Evolutionary conservation across 1,140 invertebrate genomes (phyloP).

Genomic region (Philopotamus ludificatus): DNA sequence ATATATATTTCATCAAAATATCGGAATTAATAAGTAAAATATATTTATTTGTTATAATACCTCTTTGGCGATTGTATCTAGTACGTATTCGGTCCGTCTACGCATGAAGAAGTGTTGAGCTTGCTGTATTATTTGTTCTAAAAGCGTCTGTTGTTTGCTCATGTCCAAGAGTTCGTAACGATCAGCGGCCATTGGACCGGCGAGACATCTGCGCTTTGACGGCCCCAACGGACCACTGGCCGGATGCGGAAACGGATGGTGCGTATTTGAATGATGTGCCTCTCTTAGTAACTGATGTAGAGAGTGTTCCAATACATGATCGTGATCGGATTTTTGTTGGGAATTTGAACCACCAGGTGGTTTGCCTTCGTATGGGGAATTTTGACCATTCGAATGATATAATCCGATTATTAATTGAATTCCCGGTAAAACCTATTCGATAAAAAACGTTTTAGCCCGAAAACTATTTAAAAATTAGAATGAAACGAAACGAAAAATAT

Average conservation of each 20-base stretch:
- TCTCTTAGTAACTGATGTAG: constrained; percentile 90
- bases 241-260: constrained; percentile 92
- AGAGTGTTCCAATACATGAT: constrained; percentile 94
- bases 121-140: constrained; percentile 96
- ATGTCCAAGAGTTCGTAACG: constrained; percentile 83
- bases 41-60: constrained; percentile 44
- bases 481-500: constrained; percentile 7
- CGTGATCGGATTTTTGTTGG: constrained; percentile 75
- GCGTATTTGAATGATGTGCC: constrained; percentile 88
- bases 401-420: constrained; percentile 83
- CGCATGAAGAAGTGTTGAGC: constrained; percentile 94
- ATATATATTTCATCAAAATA: too few relatives aligned
- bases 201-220: constrained; percentile 83
- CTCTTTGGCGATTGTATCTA: constrained; percentile 91
- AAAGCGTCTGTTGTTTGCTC: constrained; percentile 81
- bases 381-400: constrained; percentile 72
- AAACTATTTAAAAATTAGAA: constrained; percentile 15
- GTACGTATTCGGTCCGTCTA: constrained; percentile 83
- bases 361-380: constrained; percentile 23
- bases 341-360: constrained; percentile 51
- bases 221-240: constrained; percentile 88
- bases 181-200: constrained; percentile 86
- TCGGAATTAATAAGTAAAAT: constrained; percentile 6
- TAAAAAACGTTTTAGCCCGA: too few relatives aligned
- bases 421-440: constrained; percentile 84